Conservation (phyloP, 2,888 invertebrate species). For the Aphidius colemani region DNA sequence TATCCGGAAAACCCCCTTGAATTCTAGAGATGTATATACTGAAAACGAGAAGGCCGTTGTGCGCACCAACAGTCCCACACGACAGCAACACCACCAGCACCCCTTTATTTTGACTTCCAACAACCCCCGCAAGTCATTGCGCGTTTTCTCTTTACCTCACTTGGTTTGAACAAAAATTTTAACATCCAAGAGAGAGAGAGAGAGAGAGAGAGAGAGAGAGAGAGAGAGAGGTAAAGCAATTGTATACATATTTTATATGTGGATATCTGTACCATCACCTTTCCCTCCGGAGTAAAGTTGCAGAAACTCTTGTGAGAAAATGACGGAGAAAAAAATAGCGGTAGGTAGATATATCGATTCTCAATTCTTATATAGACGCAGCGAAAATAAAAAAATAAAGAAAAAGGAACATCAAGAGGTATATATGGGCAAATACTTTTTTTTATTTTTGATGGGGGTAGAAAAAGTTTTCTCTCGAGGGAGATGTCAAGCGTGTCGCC, state of each 20-base stretch:
- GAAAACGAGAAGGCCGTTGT: constrained; percentile 16
- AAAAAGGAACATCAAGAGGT: constrained; percentile 11
- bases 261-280: not conserved
- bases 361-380: constrained; percentile 47
- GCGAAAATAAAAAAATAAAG: constrained; percentile 26
- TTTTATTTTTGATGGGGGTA: not conserved
- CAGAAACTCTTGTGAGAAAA: constrained; percentile 45
- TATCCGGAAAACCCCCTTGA: constrained; percentile 53
- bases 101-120: constrained; percentile 5
- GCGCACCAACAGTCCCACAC: constrained; percentile 16
- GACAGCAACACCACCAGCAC: not conserved
- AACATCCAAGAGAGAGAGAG: no score
- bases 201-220: no score
- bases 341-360: constrained; percentile 48
- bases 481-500: constrained; percentile 22
- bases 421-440: not conserved
- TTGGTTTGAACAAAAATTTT: constrained; percentile 1
- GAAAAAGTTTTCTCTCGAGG: constrained; percentile 16
- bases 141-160: constrained; percentile 13
- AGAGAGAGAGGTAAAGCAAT: not conserved
- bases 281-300: constrained; percentile 44
- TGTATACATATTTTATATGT: constrained; percentile 7
- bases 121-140: constrained; percentile 16
- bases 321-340: no score
- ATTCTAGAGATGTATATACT: constrained; percentile 45